Evolutionary conservation across 2,888 invertebrate genomes (phyloP).

Genomic region (Athrips mouffetella): DNA sequence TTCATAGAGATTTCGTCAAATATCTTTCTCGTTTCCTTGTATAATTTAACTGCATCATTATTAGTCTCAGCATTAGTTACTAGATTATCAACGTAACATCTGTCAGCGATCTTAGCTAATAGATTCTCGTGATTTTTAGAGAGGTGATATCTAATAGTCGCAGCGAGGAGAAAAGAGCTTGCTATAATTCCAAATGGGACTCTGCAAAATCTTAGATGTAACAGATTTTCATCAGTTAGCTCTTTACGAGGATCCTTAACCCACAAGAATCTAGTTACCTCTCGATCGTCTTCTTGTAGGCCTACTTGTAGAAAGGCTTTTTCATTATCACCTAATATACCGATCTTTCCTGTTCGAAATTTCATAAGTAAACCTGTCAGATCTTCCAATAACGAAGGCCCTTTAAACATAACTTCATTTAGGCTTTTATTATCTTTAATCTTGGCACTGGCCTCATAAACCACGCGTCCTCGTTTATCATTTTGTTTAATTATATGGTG

Average conservation of each 20-base stretch:
- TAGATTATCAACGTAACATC: constrained; percentile 8
- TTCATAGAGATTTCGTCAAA: constrained; percentile 1
- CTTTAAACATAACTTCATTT: constrained; percentile 19
- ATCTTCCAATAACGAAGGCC: constrained; percentile 19
- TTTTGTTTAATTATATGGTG: constrained; percentile 14
- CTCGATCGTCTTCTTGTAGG: constrained; percentile 14
- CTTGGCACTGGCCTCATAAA: constrained; percentile 24
- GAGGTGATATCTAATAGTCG: constrained; percentile 22
- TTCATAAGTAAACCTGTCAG: constrained; percentile 17
- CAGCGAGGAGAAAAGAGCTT: constrained; percentile 24
- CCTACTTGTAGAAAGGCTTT: constrained; percentile 20
- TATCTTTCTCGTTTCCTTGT: neutral
- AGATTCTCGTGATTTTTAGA: constrained; percentile 14
- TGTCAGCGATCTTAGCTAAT: neutral
- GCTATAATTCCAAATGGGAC: constrained; percentile 24
- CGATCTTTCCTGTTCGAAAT: constrained; percentile 16
- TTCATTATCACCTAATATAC: constrained; percentile 19
- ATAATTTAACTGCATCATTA: neutral
- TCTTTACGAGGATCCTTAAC: constrained; percentile 9
- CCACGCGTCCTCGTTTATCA: constrained; percentile 17
- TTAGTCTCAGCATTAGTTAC: neutral
- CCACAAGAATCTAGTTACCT: constrained; percentile 21
- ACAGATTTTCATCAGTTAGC: neutral
- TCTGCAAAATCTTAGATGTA: constrained; percentile 16
- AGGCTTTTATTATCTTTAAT: constrained; percentile 14